phyloP scores from a whole-genome alignment of 2,113 vertebrate species.

The Ictalurus furcatus region DNA sequence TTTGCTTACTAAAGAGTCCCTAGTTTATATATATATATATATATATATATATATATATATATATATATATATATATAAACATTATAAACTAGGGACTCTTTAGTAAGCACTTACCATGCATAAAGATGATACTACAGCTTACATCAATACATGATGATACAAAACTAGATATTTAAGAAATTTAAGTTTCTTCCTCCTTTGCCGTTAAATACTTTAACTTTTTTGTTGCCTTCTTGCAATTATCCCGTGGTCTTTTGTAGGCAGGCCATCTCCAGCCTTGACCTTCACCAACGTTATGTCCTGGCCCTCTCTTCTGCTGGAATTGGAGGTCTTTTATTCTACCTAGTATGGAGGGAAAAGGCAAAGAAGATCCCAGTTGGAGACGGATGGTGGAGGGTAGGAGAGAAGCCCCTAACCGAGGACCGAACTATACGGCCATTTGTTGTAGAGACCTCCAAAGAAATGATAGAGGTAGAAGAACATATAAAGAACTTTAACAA shows the following conservation, averaged over 20 bases:
- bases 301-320: conserved; percentile 68
- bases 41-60: too few relatives aligned
- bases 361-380: conserved; percentile 75
- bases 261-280: conserved; percentile 59
- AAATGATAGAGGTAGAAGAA: conserved; percentile 75
- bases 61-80: too few relatives aligned
- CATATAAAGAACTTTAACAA: neutral
- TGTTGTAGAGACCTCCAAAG: conserved; percentile 72
- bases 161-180: neutral
- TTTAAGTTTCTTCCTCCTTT: neutral
- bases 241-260: conserved; percentile 51
- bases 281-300: conserved; percentile 58
- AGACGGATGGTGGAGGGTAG: conserved; percentile 83
- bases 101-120: neutral
- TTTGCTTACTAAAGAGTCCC: too few relatives aligned
- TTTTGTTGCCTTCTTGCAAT: too few relatives aligned
- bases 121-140: neutral
- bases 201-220: neutral
- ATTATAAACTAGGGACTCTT: neutral
- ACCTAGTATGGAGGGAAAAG: conserved; percentile 64
- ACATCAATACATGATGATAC: too few relatives aligned
- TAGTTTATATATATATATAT: too few relatives aligned
- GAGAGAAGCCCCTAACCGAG: conserved; percentile 65
- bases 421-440: conserved; percentile 74
- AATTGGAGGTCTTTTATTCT: conserved; percentile 72